These are phyloP conservation scores for Umimayanthus kanabou DNA, from an alignment of 92 coral and sea anemone species.

Conservation along the genomic window DNA sequence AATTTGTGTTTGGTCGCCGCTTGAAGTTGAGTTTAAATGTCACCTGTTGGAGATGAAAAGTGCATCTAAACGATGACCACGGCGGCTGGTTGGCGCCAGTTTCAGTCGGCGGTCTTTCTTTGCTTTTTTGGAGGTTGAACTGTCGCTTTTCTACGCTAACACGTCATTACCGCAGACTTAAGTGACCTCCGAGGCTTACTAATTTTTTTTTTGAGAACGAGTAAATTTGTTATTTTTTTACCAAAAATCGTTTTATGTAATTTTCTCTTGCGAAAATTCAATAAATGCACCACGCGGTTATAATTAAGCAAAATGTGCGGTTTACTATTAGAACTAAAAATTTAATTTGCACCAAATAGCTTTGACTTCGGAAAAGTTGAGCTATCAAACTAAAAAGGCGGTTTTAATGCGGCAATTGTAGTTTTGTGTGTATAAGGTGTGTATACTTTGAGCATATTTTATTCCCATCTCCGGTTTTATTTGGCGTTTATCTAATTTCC, in stretches of 20 bases:
- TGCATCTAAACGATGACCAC: slow-evolving; percentile 6
- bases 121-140: background rate
- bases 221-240: too few species aligned
- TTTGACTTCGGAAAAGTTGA: background rate
- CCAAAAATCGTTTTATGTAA: background rate
- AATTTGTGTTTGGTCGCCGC: slow-evolving; percentile 5
- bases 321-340: background rate
- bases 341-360: background rate
- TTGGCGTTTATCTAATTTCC: too few species aligned
- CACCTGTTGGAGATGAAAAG: slow-evolving; percentile 38
- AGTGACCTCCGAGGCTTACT: background rate
- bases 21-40: background rate
- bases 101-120: background rate
- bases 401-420: background rate
- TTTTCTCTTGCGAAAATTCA: too few species aligned
- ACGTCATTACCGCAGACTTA: background rate
- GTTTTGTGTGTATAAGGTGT: background rate
- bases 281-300: background rate
- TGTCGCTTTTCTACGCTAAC: background rate
- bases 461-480: too few species aligned
- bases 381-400: background rate
- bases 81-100: slow-evolving; percentile 31
- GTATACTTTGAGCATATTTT: too few species aligned
- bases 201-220: background rate
- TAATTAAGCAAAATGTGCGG: background rate